A percentile compares a stretch with the other conserved stretches of the same genome.
phyloP scores from a whole-genome alignment of 2,113 vertebrate genomes.

The Clarias magur region DNA sequence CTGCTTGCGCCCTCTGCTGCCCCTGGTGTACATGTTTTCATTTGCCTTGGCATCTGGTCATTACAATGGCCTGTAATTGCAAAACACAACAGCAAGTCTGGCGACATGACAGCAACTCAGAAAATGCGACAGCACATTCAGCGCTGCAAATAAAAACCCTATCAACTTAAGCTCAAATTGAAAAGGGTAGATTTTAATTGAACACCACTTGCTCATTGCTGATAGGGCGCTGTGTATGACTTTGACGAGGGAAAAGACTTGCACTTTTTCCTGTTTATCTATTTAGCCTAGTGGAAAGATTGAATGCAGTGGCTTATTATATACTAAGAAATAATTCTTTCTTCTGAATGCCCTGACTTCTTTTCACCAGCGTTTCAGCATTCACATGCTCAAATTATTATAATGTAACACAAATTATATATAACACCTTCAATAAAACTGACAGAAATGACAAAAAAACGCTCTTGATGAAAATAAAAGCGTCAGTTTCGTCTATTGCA shows the following conservation, averaged over 20 bases:
- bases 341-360: not conserved
- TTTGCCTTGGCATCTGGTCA: constrained; percentile 7
- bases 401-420: no score
- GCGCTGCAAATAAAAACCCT: not conserved
- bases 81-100: not conserved
- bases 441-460: not conserved
- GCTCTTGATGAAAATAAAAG: not conserved
- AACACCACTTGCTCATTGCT: not conserved
- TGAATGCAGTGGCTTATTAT: not conserved
- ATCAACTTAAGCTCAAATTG: not conserved
- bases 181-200: not conserved
- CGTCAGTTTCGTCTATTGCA: not conserved
- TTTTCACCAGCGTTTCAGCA: not conserved
- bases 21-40: not conserved
- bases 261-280: not conserved
- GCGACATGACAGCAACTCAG: not conserved
- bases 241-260: not conserved
- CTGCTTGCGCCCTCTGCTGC: not conserved
- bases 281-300: not conserved
- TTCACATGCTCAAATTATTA: not conserved
- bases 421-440: no score
- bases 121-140: not conserved
- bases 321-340: not conserved
- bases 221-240: not conserved
- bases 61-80: not conserved